Evolutionary conservation across 2,888 invertebrate genomes (phyloP).

Genomic region (Tenodera sinensis): DNA sequence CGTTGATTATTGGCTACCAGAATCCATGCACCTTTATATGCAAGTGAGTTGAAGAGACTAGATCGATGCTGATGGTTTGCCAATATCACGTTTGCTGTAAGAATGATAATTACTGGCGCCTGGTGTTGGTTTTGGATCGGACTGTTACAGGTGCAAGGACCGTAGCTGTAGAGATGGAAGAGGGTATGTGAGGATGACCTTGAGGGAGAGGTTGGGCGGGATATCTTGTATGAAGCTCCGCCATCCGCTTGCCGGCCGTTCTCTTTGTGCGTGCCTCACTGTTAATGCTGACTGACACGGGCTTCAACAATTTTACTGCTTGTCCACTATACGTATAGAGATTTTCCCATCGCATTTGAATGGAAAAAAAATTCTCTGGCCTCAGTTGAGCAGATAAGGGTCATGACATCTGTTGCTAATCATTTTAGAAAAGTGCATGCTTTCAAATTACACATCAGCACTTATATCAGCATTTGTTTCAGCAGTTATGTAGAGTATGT

Average conservation of each 20-base stretch:
- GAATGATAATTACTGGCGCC: background rate
- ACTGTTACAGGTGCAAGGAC: slow-evolving; percentile 1
- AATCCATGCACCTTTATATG: too few relatives aligned
- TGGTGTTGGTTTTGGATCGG: background rate
- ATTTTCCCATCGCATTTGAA: background rate
- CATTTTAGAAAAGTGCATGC: too few relatives aligned
- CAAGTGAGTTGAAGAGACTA: too few relatives aligned
- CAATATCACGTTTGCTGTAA: background rate
- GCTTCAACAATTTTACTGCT: background rate
- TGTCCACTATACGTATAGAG: background rate
- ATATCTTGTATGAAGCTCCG: background rate
- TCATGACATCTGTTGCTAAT: too few relatives aligned
- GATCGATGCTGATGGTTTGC: background rate
- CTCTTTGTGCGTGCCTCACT: background rate
- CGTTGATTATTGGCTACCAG: too few relatives aligned
- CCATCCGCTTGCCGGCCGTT: background rate
- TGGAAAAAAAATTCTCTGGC: background rate
- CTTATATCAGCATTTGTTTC: too few relatives aligned
- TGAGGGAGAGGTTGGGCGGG: background rate
- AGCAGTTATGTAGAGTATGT: too few relatives aligned
- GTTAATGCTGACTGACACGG: background rate
- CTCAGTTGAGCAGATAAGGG: background rate
- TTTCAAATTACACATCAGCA: too few relatives aligned
- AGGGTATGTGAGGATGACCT: background rate
- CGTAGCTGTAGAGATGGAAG: background rate